Evolutionary conservation across 2,888 invertebrate genomes (phyloP).

Genomic region (Synanthedon vespiformis): DNA sequence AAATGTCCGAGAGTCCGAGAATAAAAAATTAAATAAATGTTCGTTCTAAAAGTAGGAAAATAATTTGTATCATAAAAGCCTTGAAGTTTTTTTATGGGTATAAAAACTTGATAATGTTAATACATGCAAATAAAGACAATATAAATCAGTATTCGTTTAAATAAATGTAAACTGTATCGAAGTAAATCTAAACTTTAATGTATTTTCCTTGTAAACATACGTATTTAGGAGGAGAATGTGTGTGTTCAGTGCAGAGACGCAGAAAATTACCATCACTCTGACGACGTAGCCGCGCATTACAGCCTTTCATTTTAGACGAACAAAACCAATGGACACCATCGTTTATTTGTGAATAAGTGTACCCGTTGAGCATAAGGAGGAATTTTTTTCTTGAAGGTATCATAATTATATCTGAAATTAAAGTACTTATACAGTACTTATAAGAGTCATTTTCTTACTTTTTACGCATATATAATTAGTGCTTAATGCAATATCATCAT

Average conservation of each 20-base stretch:
- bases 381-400: constrained; percentile 24
- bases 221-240: constrained; percentile 4
- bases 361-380: constrained; percentile 24
- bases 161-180: not conserved
- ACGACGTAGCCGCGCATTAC: constrained; percentile 17
- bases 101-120: no score
- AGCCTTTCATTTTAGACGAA: constrained; percentile 24
- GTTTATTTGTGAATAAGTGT: constrained; percentile 30
- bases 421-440: no score
- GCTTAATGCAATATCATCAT: no score
- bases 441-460: no score
- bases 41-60: no score
- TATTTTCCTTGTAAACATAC: constrained; percentile 1
- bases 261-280: constrained; percentile 8
- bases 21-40: no score
- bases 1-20: no score
- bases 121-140: no score
- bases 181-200: constrained; percentile 1
- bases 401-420: constrained; percentile 13
- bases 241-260: constrained; percentile 14
- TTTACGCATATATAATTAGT: no score
- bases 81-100: no score
- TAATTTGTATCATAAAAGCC: no score
- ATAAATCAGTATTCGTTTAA: no score
- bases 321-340: constrained; percentile 25